Base-by-base conservation (phyloP, 2,113 vertebrate species). In the Irena cyanogastra region DNA sequence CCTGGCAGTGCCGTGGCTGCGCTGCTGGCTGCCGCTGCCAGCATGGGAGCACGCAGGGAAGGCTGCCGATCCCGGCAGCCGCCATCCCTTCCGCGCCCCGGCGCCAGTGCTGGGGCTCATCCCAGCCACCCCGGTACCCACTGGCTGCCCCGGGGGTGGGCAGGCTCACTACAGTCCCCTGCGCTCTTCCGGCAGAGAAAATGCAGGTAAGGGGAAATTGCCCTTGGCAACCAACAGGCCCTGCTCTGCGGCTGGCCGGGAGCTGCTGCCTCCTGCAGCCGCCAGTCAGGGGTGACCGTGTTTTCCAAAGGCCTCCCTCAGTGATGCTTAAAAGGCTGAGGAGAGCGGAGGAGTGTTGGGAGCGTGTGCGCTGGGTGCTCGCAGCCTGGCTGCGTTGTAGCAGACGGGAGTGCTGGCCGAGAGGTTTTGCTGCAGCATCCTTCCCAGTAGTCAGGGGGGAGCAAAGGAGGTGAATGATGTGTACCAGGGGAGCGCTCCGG, bases 401-500 rank as follows among this genome's bases (percentile, higher is more conserved):
- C 97, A 93, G 42, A 17, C 16, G 1, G 90, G 87, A 93, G 93
- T 31, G 87, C 97, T 77, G 95, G 96, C 94, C n/a, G 19, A 72
- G 93, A 95, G 96, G 30, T 97, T 97, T 94, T 96, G 96, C 97
- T 98, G 97, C 97, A 95, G 95, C 97, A 95, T 97, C 97, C 78
- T 96, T 91, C 77, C 89, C 92, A 60, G 77, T 16, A 31, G 65
- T 37, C 30, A 31, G 66, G 47, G n/a, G 84, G 71, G 94, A 96
- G 83, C 94, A 83, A 88, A 96, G 88, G 92, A 96, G 93, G 50
- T 44, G 66, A 71, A 44, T 31, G 9, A 23, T 81, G 94, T 88
- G 92, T 77, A 57, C 87, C 47, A 71, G 41, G 65, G 84, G 79
- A 61, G 69, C 11, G 8, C 89, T 41, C 93, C n/a, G 3, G 91